These are phyloP conservation scores for Phrynocephalus guinanensis DNA, from an alignment of 2,797 vertebrate species.

Conservation along the genomic window DNA sequence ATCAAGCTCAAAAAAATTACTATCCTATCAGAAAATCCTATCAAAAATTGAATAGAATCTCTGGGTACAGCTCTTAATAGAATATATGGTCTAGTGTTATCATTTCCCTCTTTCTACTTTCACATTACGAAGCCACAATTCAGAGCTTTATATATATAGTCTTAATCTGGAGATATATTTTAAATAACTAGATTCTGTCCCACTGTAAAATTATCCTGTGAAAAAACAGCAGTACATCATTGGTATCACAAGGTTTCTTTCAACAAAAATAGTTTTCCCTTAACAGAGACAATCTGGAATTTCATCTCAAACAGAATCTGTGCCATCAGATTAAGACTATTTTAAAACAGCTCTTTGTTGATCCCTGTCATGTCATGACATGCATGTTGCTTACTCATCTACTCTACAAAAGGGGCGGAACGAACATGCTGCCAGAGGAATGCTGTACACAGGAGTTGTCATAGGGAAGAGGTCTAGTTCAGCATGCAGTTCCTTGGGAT, in stretches of 20 bases:
- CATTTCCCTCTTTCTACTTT: neutral
- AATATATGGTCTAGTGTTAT: no score
- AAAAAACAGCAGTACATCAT: constrained; percentile 21
- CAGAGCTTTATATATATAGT: neutral
- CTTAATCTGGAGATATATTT: no score
- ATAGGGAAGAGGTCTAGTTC: constrained; percentile 38
- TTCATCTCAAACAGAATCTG: constrained; percentile 45
- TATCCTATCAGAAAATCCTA: constrained; percentile 5
- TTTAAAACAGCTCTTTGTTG: constrained; percentile 11
- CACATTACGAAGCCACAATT: neutral
- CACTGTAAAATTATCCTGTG: constrained; percentile 5
- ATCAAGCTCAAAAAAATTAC: neutral
- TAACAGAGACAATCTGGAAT: neutral
- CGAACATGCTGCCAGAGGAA: constrained; percentile 17
- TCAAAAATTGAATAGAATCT: neutral
- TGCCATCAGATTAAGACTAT: constrained; percentile 29
- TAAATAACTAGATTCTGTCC: neutral
- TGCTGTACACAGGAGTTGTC: constrained; percentile 41
- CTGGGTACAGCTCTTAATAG: neutral
- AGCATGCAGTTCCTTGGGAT: neutral
- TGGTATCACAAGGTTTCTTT: constrained; percentile 17
- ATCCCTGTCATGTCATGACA: constrained; percentile 28
- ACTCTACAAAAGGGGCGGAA: constrained; percentile 41
- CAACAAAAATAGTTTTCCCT: constrained; percentile 19
- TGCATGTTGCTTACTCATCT: constrained; percentile 36